Base-by-base conservation (phyloP, 2,888 invertebrate genomes). In the Drosophila monieri region DNA sequence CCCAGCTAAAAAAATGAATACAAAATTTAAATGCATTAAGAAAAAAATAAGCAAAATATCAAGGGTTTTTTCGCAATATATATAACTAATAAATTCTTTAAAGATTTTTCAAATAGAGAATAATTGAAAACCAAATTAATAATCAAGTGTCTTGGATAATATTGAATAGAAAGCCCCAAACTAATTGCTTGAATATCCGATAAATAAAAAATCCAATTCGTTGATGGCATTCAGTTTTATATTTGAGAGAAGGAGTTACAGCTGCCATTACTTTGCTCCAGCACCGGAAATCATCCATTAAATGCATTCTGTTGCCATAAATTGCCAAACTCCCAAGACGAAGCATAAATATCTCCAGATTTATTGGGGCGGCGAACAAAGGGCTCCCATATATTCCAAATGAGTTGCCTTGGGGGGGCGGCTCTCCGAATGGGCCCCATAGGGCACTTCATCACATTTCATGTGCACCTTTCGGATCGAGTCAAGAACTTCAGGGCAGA, bases 291-390 rank as follows among this genome's bases (percentile, higher is more conserved):
- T 23, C 43, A 62, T 60, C 6, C 46, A 23, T 47, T 39, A 25
- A 23, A n/a, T 18, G 30, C 41, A 60, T 61, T 60, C 32, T 30
- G 27, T 47, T 23, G 27, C 47, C 60, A 61, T 61, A 61, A 59
- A 59, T 61, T 23, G 59, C 39, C 39, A 59, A 59, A 61, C 60
- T 61, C 25, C 30, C 59, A 47, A 41, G 10, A 32, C n/a, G 39
- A 3, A 21, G 43, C 62, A 62, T 44, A 62, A 43, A 61, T 62
- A 18, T 35, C 27, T 0, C 39, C 15, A 9, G 62, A 44, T 49
- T 62, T 61, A 62, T 49, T 30, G 27, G n/a, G 32, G 54, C 27
- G 12, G 25, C 9, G n/a, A 48, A 56, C 25, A 12, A 35, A 41
- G 39, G 23, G 15, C n/a, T 1, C n/a, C 14, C n/a, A 59, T 12